A percentile compares a stretch with the other conserved stretches of the same genome.
phyloP scores from a whole-genome alignment of 1,140 invertebrate genomes.

The Ladona fulva region DNA sequence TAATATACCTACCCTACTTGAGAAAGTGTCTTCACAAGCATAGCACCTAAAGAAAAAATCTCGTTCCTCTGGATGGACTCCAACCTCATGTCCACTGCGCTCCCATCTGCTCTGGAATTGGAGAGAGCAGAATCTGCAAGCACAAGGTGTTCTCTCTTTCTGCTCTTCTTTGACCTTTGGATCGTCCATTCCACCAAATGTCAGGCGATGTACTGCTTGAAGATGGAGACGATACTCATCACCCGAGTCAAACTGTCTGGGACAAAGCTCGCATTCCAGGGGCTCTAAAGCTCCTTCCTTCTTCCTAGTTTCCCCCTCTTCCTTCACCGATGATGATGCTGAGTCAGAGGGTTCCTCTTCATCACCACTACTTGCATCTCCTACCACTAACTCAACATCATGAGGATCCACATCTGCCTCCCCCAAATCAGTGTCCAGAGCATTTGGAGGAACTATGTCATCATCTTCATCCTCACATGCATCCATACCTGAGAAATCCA shows the following conservation, averaged over 20 bases:
- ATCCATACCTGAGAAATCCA: slow-evolving; percentile 8
- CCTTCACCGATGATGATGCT: not conserved
- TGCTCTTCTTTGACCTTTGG: slow-evolving; percentile 14
- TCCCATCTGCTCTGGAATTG: slow-evolving; percentile 20
- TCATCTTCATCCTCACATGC: slow-evolving; percentile 15
- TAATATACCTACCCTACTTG: slow-evolving; percentile 20
- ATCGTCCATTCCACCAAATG: slow-evolving; percentile 17
- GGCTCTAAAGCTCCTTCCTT: not conserved
- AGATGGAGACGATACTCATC: slow-evolving; percentile 19
- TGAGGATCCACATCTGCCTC: slow-evolving; percentile 24
- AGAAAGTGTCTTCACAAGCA: slow-evolving; percentile 20
- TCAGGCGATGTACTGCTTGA: slow-evolving; percentile 17
- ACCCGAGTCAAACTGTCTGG: slow-evolving; percentile 16
- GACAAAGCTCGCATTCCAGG: slow-evolving; percentile 22
- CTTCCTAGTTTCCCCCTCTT: slow-evolving; percentile 5
- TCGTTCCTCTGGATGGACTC: slow-evolving; percentile 20
- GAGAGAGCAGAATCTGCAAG: slow-evolving; percentile 19
- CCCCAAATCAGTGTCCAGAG: slow-evolving; percentile 17
- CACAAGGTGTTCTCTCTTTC: slow-evolving; percentile 14
- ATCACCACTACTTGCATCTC: slow-evolving; percentile 23
- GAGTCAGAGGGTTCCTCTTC: slow-evolving; percentile 1
- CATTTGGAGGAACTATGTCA: not conserved
- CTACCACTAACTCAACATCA: slow-evolving; percentile 23
- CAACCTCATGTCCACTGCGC: slow-evolving; percentile 20
- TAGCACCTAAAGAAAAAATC: slow-evolving; percentile 22